These are phyloP conservation scores for Pterostichus madidus DNA, from an alignment of 2,888 invertebrate species.

Conservation along the genomic window DNA sequence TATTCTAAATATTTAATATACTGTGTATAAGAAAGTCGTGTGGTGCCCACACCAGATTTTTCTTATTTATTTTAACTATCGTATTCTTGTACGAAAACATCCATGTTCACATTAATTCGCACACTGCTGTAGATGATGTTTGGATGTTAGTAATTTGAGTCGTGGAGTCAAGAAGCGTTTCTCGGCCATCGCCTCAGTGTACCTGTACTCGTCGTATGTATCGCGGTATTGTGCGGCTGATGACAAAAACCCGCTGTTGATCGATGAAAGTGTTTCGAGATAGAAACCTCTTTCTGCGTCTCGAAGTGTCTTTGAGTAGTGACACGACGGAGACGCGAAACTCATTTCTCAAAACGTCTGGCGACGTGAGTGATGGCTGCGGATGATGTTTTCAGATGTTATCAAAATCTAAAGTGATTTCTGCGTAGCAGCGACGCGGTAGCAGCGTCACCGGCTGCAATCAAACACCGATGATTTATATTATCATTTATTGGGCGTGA, in stretches of 20 bases:
- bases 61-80: too few relatives aligned
- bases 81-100: too few relatives aligned
- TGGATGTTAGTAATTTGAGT: too few relatives aligned
- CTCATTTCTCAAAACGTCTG: conserved; percentile 65
- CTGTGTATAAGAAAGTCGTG: too few relatives aligned
- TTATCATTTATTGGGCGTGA: conserved; percentile 60
- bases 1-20: too few relatives aligned
- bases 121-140: too few relatives aligned
- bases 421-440: conserved; percentile 13
- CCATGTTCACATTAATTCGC: too few relatives aligned
- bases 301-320: conserved; percentile 58
- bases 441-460: conserved; percentile 31
- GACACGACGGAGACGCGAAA: conserved; percentile 42
- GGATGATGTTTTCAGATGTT: conserved; percentile 65
- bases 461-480: conserved; percentile 61
- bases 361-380: conserved; percentile 55
- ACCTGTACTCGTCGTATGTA: not conserved
- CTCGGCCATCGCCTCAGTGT: too few relatives aligned
- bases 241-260: conserved; percentile 49
- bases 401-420: conserved; percentile 65
- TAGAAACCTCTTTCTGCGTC: conserved; percentile 51
- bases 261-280: conserved; percentile 56
- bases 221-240: not conserved
- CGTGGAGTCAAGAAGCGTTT: too few relatives aligned
- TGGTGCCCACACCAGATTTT: too few relatives aligned